These are phyloP conservation scores for Trinectes maculatus DNA, from an alignment of 2,113 vertebrate genomes.

Conservation along the genomic window DNA sequence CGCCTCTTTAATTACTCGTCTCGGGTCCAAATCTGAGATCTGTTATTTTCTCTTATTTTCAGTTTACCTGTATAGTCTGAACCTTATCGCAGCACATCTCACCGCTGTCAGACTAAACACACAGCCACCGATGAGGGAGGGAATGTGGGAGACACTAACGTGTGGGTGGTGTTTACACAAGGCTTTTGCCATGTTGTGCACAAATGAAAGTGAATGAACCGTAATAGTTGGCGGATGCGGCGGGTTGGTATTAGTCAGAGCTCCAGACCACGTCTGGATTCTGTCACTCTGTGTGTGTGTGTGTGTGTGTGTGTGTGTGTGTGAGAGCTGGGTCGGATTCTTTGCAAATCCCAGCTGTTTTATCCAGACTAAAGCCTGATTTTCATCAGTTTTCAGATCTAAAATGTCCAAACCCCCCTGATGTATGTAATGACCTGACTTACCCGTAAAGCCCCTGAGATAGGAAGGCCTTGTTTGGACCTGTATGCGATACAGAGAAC, in stretches of 20 bases:
- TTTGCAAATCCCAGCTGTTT: constrained; percentile 25
- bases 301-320: constrained; percentile 36
- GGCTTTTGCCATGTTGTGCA: constrained; percentile 16
- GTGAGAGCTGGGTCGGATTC: constrained; percentile 48
- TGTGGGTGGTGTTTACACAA: constrained; percentile 55
- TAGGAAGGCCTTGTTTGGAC: constrained; percentile 21
- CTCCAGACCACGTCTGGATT: constrained; percentile 51
- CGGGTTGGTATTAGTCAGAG: constrained; percentile 48
- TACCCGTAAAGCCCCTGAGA: constrained; percentile 11
- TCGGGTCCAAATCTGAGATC: constrained; percentile 16
- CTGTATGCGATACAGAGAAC: not conserved
- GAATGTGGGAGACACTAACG: constrained; percentile 27
- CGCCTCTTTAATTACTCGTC: constrained; percentile 14
- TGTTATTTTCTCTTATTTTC: constrained; percentile 33
- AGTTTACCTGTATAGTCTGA: not conserved
- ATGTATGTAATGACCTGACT: constrained; percentile 25
- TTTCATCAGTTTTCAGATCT: constrained; percentile 39
- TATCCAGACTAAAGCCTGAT: constrained; percentile 35
- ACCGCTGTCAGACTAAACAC: constrained; percentile 67
- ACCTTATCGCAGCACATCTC: constrained; percentile 40
- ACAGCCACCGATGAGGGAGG: constrained; percentile 36
- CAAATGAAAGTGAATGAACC: constrained; percentile 49
- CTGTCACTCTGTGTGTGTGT: constrained; percentile 40
- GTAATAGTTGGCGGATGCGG: constrained; percentile 47
- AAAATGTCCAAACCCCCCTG: constrained; percentile 19